These are phyloP conservation scores for Acrobasis suavella DNA, from an alignment of 2,888 invertebrate genomes.

Conservation along the genomic window DNA sequence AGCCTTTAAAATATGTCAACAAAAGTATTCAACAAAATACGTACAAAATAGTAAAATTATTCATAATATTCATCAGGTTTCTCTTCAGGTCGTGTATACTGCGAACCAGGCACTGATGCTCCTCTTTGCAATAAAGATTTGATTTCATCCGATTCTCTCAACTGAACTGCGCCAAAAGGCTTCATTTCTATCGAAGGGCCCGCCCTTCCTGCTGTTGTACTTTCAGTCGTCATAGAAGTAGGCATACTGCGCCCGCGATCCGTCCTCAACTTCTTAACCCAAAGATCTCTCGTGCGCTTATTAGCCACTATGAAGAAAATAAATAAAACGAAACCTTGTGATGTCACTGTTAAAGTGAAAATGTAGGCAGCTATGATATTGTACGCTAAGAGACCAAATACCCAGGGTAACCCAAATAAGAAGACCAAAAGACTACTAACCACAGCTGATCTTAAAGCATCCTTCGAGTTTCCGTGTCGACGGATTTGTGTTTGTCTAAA, in stretches of 20 bases:
- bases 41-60: neutral
- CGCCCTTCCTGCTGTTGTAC: constrained; percentile 33
- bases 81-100: neutral
- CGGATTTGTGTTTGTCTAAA: constrained; percentile 48
- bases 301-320: constrained; percentile 84
- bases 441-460: constrained; percentile 76
- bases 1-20: neutral
- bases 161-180: constrained; percentile 3
- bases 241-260: constrained; percentile 73
- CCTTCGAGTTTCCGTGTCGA: constrained; percentile 48
- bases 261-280: constrained; percentile 76
- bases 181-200: constrained; percentile 11
- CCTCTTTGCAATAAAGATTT: constrained; percentile 6
- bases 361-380: constrained; percentile 79
- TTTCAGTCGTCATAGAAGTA: constrained; percentile 71
- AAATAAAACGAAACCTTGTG: constrained; percentile 84
- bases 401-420: constrained; percentile 83
- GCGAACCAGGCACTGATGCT: neutral
- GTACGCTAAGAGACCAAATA: constrained; percentile 78
- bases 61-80: constrained; percentile 13
- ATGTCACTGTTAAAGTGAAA: constrained; percentile 79
- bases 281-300: constrained; percentile 80
- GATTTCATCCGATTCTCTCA: constrained; percentile 10
- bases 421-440: constrained; percentile 83
- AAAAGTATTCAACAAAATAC: neutral